phyloP scores from a whole-genome alignment of 2,113 vertebrate genomes.

The Fukomys damarensis region DNA sequence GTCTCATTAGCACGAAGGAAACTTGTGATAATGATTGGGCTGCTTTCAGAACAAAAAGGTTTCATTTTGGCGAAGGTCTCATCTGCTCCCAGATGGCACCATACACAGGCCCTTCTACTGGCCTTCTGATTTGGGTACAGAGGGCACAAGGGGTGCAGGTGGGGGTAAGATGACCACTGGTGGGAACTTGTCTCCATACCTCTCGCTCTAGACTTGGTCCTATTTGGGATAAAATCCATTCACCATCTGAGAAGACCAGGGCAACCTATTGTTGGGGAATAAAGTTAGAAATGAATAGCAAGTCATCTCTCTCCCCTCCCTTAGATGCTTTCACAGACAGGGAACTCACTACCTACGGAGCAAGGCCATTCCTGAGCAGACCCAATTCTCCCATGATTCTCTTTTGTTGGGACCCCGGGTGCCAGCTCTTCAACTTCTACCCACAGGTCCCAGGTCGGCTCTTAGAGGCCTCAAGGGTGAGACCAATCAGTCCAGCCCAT shows the following conservation, averaged over 20 bases:
- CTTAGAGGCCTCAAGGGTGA: not conserved
- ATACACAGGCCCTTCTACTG: rapidly evolving
- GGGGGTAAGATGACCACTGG: rapidly evolving
- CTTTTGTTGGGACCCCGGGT: not conserved
- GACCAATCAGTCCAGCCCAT: no score
- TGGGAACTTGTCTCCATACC: not conserved
- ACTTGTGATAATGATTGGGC: not conserved
- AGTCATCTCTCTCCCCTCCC: not conserved
- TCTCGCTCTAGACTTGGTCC: not conserved
- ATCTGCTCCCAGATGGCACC: not conserved
- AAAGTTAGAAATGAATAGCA: not conserved
- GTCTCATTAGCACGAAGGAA: not conserved
- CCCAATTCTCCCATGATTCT: rapidly evolving
- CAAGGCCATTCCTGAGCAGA: not conserved
- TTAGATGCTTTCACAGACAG: not conserved
- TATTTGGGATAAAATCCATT: not conserved
- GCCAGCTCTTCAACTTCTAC: not conserved
- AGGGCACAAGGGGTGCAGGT: rapidly evolving
- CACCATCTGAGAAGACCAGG: not conserved
- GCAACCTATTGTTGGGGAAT: not conserved
- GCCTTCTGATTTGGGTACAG: not conserved
- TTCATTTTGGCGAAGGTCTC: not conserved
- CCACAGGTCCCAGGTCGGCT: not conserved
- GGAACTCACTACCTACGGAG: not conserved
- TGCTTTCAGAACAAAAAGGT: not conserved